Evolutionary conservation across 2,888 invertebrate species (phyloP), one percentile per base, ranked within the genome.

Genomic region (Nomada ruficornis): DNA sequence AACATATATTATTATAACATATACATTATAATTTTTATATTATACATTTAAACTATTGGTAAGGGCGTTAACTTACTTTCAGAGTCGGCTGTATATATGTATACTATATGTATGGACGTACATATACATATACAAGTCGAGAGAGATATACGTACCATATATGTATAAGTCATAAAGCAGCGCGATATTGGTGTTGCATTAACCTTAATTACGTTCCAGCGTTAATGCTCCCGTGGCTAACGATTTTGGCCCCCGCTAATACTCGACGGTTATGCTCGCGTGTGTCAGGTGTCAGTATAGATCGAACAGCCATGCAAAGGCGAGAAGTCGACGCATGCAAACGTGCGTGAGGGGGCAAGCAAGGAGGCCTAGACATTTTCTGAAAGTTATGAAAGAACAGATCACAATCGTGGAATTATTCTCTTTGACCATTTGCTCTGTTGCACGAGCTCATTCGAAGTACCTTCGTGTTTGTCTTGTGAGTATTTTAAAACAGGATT

Each of bases 181-280:
- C 57, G 63, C 47, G 74, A 67, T 82, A 82, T 83, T 57, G 74
- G 70, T 18, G 77, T 69, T 71, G 68, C 77, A 75, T 78, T 83
- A 82, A 72, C 82, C 83, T 82, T 82, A 82, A 83, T 83, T 83
- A 83, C 83, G 71, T 78, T 75, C 75, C 68, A 75, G 63, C 78
- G 63, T 82, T 78, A 75, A 75, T 72, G 78, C 67, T 64, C 64
- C n/a, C 13, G 52, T 36, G 63, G 75, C 60, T 83, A 83, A 83
- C 75, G 68, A 82, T 63, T 78, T 63, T 60, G 82, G 54, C 54
- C 59, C 64, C 42, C 50, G 42, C 50, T 86, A 76, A 72, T 71
- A 63, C 68, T 29, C 26, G 36, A 63, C 65, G 59, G 71, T 73
- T 72, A 36, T 69, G 64, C 62, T 64, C 60, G 64, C 42, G 36